Conservation (phyloP, 2,888 invertebrate genomes). For the Aspidapion aeneum region DNA sequence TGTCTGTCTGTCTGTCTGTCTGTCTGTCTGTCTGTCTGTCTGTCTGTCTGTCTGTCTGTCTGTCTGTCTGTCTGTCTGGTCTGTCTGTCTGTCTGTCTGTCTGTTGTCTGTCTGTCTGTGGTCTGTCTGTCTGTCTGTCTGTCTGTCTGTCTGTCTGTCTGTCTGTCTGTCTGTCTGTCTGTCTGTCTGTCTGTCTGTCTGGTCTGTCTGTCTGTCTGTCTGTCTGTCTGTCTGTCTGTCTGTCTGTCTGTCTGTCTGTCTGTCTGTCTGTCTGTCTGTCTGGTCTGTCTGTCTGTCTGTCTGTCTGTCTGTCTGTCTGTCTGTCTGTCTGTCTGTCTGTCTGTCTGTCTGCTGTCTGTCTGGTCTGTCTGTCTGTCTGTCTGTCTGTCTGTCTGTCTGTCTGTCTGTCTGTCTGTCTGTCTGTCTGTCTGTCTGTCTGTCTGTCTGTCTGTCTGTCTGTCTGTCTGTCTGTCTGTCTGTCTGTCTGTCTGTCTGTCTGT, state of each 20-base stretch:
- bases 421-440: constrained; percentile 8
- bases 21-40: constrained; percentile 17
- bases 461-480: constrained; percentile 17
- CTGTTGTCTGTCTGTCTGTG: too few relatives aligned
- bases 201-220: too few relatives aligned
- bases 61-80: too few relatives aligned
- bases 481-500: constrained; percentile 11
- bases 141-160: constrained; percentile 17
- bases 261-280: too few relatives aligned
- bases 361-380: too few relatives aligned
- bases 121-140: too few relatives aligned
- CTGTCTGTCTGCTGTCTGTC: too few relatives aligned
- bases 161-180: constrained; percentile 17
- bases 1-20: constrained; percentile 16
- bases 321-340: constrained; percentile 10
- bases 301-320: too few relatives aligned
- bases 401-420: constrained; percentile 10
- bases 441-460: constrained; percentile 14
- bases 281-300: too few relatives aligned
- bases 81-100: too few relatives aligned
- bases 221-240: too few relatives aligned
- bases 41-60: constrained; percentile 17
- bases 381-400: constrained; percentile 16
- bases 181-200: too few relatives aligned
- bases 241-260: constrained; percentile 17